These are phyloP conservation scores for Oreochromis mossambicus DNA, from an alignment of 2,797 vertebrate genomes.

Conservation along the genomic window DNA sequence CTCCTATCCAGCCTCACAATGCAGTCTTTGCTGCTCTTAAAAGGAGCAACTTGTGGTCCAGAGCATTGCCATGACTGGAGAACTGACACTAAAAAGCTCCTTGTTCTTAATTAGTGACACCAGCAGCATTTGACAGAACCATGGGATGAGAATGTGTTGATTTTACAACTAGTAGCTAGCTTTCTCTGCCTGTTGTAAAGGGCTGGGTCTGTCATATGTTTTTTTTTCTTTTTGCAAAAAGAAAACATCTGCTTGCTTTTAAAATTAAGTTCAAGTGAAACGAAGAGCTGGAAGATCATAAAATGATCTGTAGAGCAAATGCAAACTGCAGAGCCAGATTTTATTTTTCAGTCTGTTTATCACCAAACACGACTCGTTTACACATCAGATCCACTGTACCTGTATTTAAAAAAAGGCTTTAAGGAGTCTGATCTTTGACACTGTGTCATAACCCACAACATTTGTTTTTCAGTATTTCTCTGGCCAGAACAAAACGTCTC, in stretches of 20 bases:
- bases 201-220: background rate
- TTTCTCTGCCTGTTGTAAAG: background rate
- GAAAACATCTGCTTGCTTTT: background rate
- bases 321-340: background rate
- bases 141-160: background rate
- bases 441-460: background rate
- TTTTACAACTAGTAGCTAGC: background rate
- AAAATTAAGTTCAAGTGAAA: background rate
- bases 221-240: rapidly evolving
- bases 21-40: background rate
- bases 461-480: background rate
- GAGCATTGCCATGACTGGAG: background rate
- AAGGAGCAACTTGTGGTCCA: background rate
- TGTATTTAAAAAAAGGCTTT: background rate
- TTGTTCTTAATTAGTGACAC: background rate
- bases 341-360: background rate
- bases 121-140: background rate
- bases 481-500: background rate
- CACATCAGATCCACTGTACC: background rate
- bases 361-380: background rate
- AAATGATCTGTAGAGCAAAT: background rate
- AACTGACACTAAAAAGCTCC: background rate
- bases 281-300: background rate
- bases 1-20: background rate
- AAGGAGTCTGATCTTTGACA: background rate